A percentile compares a stretch with the other conserved stretches of the same genome.
Evolutionary conservation across 1,140 invertebrate genomes (phyloP).

Genomic region (Drosophila bocki): DNA sequence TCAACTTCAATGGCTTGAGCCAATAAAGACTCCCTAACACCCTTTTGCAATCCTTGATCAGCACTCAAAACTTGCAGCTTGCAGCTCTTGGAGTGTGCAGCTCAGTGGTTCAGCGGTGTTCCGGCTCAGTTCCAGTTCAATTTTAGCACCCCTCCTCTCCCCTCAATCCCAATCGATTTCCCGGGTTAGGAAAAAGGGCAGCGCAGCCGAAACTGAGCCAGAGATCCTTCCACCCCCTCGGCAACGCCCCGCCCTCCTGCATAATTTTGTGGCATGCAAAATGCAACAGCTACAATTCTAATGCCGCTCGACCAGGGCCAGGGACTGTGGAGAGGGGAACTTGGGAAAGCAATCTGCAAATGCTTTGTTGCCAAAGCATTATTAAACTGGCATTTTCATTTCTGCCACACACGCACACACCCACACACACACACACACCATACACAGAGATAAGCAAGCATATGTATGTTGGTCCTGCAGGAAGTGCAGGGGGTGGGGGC

Average conservation of each 20-base stretch:
- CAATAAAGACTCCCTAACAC: background rate
- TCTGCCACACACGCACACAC: conserved; percentile 43
- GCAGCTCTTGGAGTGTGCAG: conserved; percentile 5
- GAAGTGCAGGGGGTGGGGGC: background rate
- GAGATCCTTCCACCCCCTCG: background rate
- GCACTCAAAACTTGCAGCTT: conserved; percentile 6
- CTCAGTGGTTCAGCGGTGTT: conserved; percentile 22
- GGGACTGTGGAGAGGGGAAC: conserved; percentile 7
- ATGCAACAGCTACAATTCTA: conserved; percentile 53
- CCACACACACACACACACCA: conserved; percentile 1
- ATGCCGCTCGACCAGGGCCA: conserved; percentile 25
- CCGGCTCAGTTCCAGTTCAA: conserved; percentile 38
- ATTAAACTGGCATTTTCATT: conserved; percentile 81
- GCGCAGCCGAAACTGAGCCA: conserved; percentile 20
- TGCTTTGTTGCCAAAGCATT: conserved; percentile 78
- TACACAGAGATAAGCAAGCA: conserved; percentile 44
- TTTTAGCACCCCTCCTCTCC: background rate
- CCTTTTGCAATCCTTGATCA: conserved; percentile 20
- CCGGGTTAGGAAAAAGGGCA: conserved; percentile 1
- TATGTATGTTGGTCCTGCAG: conserved; percentile 62
- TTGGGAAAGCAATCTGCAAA: conserved; percentile 76
- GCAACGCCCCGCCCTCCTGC: conserved; percentile 9
- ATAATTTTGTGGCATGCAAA: conserved; percentile 74
- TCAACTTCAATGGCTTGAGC: background rate
- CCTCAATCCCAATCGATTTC: conserved; percentile 8